phyloP scores from a whole-genome alignment of 1,140 invertebrate genomes.

The Portunus trituberculatus region DNA sequence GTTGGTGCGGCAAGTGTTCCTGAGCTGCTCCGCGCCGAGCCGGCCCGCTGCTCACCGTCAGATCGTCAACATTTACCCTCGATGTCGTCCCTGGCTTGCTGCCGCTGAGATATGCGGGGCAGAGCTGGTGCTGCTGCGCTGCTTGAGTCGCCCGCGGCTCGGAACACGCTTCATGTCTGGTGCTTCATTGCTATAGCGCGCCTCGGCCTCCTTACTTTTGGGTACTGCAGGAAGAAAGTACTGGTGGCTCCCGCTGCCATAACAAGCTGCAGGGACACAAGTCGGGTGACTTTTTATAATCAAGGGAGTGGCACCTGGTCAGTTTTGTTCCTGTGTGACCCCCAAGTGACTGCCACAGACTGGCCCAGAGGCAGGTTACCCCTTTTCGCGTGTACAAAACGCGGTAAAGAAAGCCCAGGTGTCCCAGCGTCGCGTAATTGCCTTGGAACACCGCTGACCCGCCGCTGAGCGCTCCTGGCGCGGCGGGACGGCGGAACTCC shows the following conservation, averaged over 20 bases:
- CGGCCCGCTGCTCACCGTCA: neutral
- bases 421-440: neutral
- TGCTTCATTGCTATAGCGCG: neutral
- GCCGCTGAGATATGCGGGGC: neutral
- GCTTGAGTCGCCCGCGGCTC: neutral
- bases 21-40: neutral
- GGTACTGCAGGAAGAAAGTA: neutral
- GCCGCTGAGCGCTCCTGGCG: neutral
- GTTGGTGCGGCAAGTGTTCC: neutral
- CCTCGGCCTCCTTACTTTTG: neutral
- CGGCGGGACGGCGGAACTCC: neutral
- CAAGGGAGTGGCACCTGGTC: neutral
- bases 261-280: neutral
- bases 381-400: neutral
- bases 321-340: neutral
- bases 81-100: neutral
- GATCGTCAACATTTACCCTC: neutral
- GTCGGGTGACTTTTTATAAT: neutral
- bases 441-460: neutral
- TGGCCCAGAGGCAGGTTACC: neutral
- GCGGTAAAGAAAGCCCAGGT: neutral
- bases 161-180: neutral
- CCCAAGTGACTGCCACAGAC: neutral
- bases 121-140: too few relatives aligned
- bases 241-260: neutral